These are phyloP conservation scores for Myripristis jacobus DNA, from an alignment of 2,797 vertebrate species.

Conservation along the genomic window DNA sequence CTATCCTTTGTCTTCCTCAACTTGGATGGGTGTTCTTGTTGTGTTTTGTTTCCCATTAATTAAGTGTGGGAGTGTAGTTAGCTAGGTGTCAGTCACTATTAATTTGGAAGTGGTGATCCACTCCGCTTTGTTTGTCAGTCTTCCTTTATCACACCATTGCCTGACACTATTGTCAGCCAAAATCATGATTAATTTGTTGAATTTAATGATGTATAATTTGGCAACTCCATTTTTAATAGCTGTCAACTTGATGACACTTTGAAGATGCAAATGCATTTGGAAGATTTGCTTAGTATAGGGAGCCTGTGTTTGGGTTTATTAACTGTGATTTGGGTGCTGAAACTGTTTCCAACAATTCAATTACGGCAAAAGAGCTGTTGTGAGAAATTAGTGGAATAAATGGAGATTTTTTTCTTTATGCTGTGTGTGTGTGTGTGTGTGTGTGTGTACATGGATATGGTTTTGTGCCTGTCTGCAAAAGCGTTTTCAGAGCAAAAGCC, in stretches of 20 bases:
- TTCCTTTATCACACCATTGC: slow-evolving; percentile 69
- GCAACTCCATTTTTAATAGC: slow-evolving; percentile 62
- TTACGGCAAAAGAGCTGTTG: slow-evolving; percentile 34
- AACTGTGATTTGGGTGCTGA: slow-evolving; percentile 53
- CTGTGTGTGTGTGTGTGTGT: neutral
- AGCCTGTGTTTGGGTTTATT: slow-evolving; percentile 41
- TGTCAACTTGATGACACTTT: slow-evolving; percentile 63
- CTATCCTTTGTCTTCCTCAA: slow-evolving; percentile 72
- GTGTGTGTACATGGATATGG: neutral
- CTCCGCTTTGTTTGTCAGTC: slow-evolving; percentile 75
- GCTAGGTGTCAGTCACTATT: slow-evolving; percentile 78
- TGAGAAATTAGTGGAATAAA: slow-evolving; percentile 16
- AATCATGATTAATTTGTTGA: slow-evolving; percentile 81
- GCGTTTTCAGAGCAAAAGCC: slow-evolving; percentile 19
- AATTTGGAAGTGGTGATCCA: slow-evolving; percentile 74
- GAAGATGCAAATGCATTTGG: slow-evolving; percentile 43
- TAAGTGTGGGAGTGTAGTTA: slow-evolving; percentile 67
- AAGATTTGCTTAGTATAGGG: slow-evolving; percentile 34
- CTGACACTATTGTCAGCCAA: slow-evolving; percentile 70
- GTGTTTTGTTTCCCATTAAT: slow-evolving; percentile 80
- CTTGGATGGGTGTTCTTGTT: slow-evolving; percentile 78
- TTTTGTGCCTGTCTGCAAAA: slow-evolving; percentile 2
- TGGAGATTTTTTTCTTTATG: neutral
- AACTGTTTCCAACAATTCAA: slow-evolving; percentile 45
- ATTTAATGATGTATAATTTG: slow-evolving; percentile 77